Evolutionary conservation across 2,113 vertebrate species (phyloP), one percentile per base, ranked within the genome.

Genomic region (Cyprinodon tularosa): DNA sequence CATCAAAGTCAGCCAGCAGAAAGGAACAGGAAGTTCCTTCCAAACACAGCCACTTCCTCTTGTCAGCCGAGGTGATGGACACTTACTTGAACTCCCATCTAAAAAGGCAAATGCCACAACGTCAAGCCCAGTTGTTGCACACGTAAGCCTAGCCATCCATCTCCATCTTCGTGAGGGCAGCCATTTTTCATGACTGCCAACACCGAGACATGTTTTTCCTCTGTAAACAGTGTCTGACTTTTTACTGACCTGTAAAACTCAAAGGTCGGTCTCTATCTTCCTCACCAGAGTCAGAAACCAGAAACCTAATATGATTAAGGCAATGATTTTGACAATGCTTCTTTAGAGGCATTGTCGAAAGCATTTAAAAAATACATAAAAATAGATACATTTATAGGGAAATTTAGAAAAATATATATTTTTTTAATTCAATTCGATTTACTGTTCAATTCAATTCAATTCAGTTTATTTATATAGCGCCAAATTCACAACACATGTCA

Each of bases 21-120:
- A 89, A 92, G 92, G 92, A 93, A 93, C 91, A 90, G 92, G 91
- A 93, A 91, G 91, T 88, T 93, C 86, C 90, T 81, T 86, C 89
- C 76, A 87, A 91, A 84, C 89, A 87, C 90, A 93, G 88, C 88
- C 37, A 84, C 90, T 93, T 94, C 93, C 91, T 93, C 93, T 94
- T 94, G 92, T 94, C 92, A 87, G 86, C 89, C 68, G 76, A 93
- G 90, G 90, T 93, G 93, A 93, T 85, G 87, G 92, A 91, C 88
- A 90, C 89, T 92, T 93, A 91, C 90, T 91, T 93, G 87, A 92
- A 93, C 90, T 91, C 42, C 29, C 72, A 40, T 72, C 85, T 74
- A 86, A 92, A 79, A 81, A 81, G 90, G 84, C 89, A 92, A 91
- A 92, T 90, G 89, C 85, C 84, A 89, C 11, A 10, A 80, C 79